Evolutionary conservation across 2,113 vertebrate species (phyloP), one percentile per base, ranked within the genome.

Genomic region (Cricetomys ansorgei): DNA sequence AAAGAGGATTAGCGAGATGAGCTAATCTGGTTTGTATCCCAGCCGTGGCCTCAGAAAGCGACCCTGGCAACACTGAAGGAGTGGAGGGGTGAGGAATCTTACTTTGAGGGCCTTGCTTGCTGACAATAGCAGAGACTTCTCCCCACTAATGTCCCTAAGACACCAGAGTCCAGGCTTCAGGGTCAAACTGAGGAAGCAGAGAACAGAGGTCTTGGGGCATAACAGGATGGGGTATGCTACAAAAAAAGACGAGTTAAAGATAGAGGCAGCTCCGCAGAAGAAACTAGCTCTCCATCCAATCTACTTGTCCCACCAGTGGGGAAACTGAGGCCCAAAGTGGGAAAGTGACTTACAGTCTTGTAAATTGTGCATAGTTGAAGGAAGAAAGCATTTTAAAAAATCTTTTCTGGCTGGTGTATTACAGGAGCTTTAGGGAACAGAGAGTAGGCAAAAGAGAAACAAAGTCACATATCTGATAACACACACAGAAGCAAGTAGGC

Each of bases 21-120:
- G 97, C 97, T 97, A 97, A 97, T 98, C 97, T 98, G 97, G 97
- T 98, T 92, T 97, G 96, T 90, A 95, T 97, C 95, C 97, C 97
- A 97, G 96, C 97, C 95, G 69, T 70, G 93, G 97, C 97, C 94
- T 92, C 97, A 97, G 97, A 94, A 95, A 95, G 93, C 93, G 93
- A 97, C 97, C 96, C 70, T 93, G 77, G 96, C 96, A 88, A 88
- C 88, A 25, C 95, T 88, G 87, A 97, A 64, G 81, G 83, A 77
- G 48, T 91, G 57, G 80, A 96, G 83, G 53, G 93, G 57, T 50
- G 40, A 83, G n/a, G 50, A 31, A 8, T 72, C 75, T 43, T 87
- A 25, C 37, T 94, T 55, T 48, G 25, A 76, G 89, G 59, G 88
- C 69, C 89, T 70, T 64, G 43, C 34, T 84, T 43, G 37, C 94